Conservation (phyloP, 2,888 invertebrate species). For the Scrobipalpa costella region DNA sequence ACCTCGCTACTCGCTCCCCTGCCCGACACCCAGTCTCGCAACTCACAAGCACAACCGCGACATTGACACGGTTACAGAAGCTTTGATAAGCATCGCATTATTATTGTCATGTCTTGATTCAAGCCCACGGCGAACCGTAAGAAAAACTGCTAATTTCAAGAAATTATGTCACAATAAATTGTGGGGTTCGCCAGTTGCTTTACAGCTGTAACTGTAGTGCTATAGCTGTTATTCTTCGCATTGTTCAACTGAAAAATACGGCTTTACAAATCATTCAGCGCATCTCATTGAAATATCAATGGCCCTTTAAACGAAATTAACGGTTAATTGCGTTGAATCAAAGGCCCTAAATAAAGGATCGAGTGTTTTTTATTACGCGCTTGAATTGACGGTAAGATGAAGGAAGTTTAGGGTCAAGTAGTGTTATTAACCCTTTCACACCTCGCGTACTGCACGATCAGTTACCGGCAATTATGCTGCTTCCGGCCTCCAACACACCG, state of each 20-base stretch:
- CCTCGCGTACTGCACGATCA: slow-evolving; percentile 70
- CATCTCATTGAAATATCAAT: slow-evolving; percentile 15
- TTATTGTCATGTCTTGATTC: slow-evolving; percentile 17
- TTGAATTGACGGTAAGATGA: slow-evolving; percentile 40
- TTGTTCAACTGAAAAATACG: slow-evolving; percentile 19
- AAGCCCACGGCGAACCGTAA: slow-evolving; percentile 24
- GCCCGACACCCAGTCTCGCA: slow-evolving; percentile 47
- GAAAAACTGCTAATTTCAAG: slow-evolving; percentile 8
- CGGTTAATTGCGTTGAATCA: slow-evolving; percentile 29
- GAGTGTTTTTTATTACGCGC: slow-evolving; percentile 10
- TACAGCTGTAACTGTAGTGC: slow-evolving; percentile 7
- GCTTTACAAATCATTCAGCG: slow-evolving; percentile 10
- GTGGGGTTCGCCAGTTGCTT: neutral
- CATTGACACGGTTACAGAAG: slow-evolving; percentile 28
- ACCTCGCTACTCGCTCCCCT: slow-evolving; percentile 46
- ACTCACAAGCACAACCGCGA: slow-evolving; percentile 54
- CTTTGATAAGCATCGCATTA: slow-evolving; percentile 12
- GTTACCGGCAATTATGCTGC: slow-evolving; percentile 71
- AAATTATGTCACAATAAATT: slow-evolving; percentile 16
- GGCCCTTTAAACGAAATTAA: slow-evolving; percentile 20
- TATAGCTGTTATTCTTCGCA: neutral
- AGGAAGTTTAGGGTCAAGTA: slow-evolving; percentile 69
- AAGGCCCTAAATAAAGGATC: slow-evolving; percentile 23
- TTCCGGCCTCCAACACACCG: slow-evolving; percentile 60
- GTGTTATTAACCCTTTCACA: slow-evolving; percentile 78